Percentiles rank a stretch among this genome's conserved stretches.
Evolutionary conservation across 2,797 vertebrate species (phyloP).

Genomic region (Catamblyrhynchus diadema): DNA sequence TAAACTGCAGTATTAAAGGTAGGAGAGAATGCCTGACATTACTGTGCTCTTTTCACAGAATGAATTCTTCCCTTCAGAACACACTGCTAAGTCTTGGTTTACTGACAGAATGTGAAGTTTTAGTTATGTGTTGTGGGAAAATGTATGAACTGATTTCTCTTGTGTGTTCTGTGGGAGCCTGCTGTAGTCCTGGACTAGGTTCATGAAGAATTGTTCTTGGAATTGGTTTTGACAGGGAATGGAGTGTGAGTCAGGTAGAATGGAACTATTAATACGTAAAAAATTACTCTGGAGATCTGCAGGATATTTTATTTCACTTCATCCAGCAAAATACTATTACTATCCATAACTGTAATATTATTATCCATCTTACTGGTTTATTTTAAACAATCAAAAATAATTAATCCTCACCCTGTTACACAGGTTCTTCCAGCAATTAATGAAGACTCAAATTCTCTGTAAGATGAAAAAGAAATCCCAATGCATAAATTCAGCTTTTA

Average conservation of each 20-base stretch:
- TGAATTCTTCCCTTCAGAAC: background rate
- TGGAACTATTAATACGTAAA: background rate
- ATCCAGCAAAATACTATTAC: background rate
- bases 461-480: background rate
- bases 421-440: background rate
- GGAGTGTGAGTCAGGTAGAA: background rate
- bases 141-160: background rate
- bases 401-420: background rate
- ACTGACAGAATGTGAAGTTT: background rate
- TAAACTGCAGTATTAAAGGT: background rate
- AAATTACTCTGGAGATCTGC: background rate
- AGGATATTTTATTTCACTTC: background rate
- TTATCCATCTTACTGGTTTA: background rate
- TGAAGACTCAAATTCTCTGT: background rate
- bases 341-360: background rate
- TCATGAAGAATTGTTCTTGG: background rate
- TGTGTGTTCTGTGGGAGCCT: background rate
- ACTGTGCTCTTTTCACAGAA: background rate
- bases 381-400: background rate
- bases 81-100: background rate
- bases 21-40: background rate
- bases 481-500: background rate
- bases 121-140: background rate
- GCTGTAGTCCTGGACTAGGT: background rate
- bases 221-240: background rate